phyloP scores from a whole-genome alignment of 2,113 vertebrate genomes.

The Festucalex cinctus region DNA sequence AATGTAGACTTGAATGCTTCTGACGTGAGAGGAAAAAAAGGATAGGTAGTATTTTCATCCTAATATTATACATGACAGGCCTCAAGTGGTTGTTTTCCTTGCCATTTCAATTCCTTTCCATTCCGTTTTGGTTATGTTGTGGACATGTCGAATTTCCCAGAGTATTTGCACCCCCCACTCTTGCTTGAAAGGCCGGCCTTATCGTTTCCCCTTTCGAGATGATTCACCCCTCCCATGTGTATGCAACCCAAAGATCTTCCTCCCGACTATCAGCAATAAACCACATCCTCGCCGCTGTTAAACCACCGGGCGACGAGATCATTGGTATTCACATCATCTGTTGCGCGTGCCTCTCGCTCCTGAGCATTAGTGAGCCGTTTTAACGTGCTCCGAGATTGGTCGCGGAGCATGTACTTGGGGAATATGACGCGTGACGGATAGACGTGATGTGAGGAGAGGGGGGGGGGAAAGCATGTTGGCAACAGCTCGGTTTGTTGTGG shows the following conservation, averaged over 20 bases:
- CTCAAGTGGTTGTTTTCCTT: neutral
- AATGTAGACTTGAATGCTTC: no score
- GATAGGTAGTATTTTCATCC: neutral
- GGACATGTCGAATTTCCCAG: neutral
- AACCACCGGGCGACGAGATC: conserved; percentile 28
- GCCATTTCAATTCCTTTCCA: neutral
- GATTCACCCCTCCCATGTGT: conserved; percentile 19
- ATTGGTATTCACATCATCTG: conserved; percentile 70
- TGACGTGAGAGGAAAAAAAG: no score
- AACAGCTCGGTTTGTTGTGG: conserved; percentile 46
- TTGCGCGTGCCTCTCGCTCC: conserved; percentile 50
- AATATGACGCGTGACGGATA: conserved; percentile 13
- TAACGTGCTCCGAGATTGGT: conserved; percentile 49
- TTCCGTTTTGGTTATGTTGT: neutral
- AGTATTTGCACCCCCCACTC: neutral
- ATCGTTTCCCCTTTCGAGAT: conserved; percentile 17
- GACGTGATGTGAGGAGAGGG: conserved; percentile 5
- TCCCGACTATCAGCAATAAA: conserved; percentile 34
- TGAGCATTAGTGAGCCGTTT: conserved; percentile 67
- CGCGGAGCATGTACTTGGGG: conserved; percentile 25
- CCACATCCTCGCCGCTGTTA: conserved; percentile 56
- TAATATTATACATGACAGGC: neutral
- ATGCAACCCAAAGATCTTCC: conserved; percentile 24
- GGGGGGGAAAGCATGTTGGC: neutral
- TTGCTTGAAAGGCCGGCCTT: neutral